These are phyloP conservation scores for Serripes groenlandicus DNA, from an alignment of 2,888 invertebrate genomes.

Conservation along the genomic window DNA sequence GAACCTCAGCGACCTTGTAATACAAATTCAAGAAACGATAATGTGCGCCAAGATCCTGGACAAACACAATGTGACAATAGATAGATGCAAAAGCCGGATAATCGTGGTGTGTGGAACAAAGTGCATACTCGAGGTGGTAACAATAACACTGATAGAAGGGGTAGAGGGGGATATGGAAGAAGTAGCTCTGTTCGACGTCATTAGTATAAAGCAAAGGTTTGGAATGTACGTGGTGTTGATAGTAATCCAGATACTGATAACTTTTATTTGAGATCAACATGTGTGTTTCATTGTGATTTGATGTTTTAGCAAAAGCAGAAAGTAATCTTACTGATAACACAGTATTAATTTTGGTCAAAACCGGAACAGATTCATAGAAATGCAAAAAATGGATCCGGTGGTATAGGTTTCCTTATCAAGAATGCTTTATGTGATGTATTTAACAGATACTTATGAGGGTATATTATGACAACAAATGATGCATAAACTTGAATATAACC, in stretches of 20 bases:
- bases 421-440: neutral
- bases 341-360: conserved; percentile 43
- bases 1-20: too few relatives aligned
- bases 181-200: too few relatives aligned
- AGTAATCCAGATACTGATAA: conserved; percentile 16
- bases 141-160: too few relatives aligned
- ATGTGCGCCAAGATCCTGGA: too few relatives aligned
- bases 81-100: too few relatives aligned
- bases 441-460: conserved; percentile 21
- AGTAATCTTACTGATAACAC: conserved; percentile 18
- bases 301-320: conserved; percentile 48
- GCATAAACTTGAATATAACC: conserved; percentile 2
- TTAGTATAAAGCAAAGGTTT: conserved; percentile 23
- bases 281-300: conserved; percentile 12
- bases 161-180: too few relatives aligned
- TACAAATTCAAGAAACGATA: too few relatives aligned
- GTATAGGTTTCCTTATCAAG: conserved; percentile 13
- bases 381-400: conserved; percentile 35
- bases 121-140: neutral
- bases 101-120: too few relatives aligned
- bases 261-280: neutral
- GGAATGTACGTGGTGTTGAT: conserved; percentile 38
- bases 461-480: conserved; percentile 31
- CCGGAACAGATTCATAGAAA: conserved; percentile 15
- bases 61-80: too few relatives aligned